Evolutionary conservation across 2,888 invertebrate genomes (phyloP).

Genomic region (Drosophila pegasa): DNA sequence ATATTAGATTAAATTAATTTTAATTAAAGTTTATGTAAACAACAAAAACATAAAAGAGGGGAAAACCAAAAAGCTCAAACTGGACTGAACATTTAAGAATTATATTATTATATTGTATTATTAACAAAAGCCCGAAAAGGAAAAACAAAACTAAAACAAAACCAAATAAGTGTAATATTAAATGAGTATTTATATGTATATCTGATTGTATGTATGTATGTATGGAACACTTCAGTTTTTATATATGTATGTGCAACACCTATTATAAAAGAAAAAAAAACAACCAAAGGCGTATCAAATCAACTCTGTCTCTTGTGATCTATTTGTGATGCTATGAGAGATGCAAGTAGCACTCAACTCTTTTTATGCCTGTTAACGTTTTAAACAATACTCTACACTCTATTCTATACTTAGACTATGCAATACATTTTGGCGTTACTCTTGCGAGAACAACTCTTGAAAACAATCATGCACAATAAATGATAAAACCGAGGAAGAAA

Average conservation of each 20-base stretch:
- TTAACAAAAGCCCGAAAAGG: slow-evolving; percentile 52
- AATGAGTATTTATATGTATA: slow-evolving; percentile 57
- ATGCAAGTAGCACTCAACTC: slow-evolving; percentile 74
- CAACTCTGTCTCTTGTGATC: slow-evolving; percentile 80
- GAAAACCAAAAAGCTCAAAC: slow-evolving; percentile 81
- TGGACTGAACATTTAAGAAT: slow-evolving; percentile 82
- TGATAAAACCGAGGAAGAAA: slow-evolving; percentile 40
- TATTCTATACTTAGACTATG: slow-evolving; percentile 63
- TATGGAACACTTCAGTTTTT: slow-evolving; percentile 50
- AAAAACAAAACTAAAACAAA: slow-evolving; percentile 8
- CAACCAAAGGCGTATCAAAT: slow-evolving; percentile 59
- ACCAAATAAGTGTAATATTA: slow-evolving; percentile 37
- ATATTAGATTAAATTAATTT: slow-evolving; percentile 72
- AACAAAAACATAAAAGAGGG: slow-evolving; percentile 59
- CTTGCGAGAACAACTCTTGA: slow-evolving; percentile 48
- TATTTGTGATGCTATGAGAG: slow-evolving; percentile 76
- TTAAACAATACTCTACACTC: slow-evolving; percentile 69
- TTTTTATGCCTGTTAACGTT: slow-evolving; percentile 78
- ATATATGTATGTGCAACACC: slow-evolving; percentile 64
- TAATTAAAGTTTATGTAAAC: slow-evolving; percentile 62
- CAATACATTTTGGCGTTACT: slow-evolving; percentile 57
- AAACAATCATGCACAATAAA: slow-evolving; percentile 79
- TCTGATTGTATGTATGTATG: slow-evolving; percentile 42
- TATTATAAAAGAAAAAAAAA: slow-evolving; percentile 22
- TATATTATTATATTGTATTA: slow-evolving; percentile 68